Evolutionary conservation across 2,888 invertebrate species (phyloP), one percentile per base, ranked within the genome.

Genomic region (Pterostichus madidus): DNA sequence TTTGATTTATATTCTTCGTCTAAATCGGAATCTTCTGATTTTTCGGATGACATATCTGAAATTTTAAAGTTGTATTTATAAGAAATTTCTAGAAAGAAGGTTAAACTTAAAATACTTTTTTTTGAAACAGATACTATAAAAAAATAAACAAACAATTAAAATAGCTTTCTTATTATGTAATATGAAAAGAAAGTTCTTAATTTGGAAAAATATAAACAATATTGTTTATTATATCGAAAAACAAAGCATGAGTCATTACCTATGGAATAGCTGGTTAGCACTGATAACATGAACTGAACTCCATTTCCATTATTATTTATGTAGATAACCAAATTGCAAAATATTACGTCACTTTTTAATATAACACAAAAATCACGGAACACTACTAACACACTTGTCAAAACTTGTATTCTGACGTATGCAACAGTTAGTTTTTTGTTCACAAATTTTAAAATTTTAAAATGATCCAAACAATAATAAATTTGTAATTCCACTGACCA

Each of bases 301-400:
- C 32, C 11, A 56, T 46, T 32, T 46, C 68, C 46, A 79, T 64
- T 44, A 79, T 49, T 79, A 13, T 39, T n/a, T n/a, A n/a, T 80
- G 56, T 80, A 24, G 15, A 80, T 52, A 32, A 80, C 17, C 53
- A 7, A 31, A 13, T 73, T 73, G 53, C 80, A 80, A 80, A 80
- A 73, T 73, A 80, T 80, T 80, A 73, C 80, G 73, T 80, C 80
- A 80, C 73, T 80, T 80, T 53, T 53, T 32, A 80, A 53, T 31
- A 56, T 53, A 56, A 73, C 10, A 49, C 11, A 81, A 53, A 24
- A 81, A 71, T 32, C 13, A n/a, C 0, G 31, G 31, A 64, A 6
- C 35, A 64, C 15, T 13, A 39, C 13, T 13, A 24, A 17, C 79
- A 46, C 31, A 46, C 71, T 32, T 71, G 80, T 52, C 75, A 80